Conservation (phyloP, 2,113 vertebrate species). For the Erythrocercus mccallii region DNA sequence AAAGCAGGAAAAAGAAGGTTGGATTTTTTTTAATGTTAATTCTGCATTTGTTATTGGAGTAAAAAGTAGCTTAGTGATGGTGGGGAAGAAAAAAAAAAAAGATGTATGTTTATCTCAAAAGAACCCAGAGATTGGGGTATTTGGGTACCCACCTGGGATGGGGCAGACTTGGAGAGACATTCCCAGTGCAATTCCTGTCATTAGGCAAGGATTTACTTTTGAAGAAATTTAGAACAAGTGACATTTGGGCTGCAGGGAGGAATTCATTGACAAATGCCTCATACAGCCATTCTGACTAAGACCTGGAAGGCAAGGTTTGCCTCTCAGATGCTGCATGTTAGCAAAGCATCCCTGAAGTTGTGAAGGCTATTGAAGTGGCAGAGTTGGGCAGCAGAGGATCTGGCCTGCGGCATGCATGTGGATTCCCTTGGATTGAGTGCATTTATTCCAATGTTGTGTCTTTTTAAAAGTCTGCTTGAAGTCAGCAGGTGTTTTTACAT, state of each 20-base stretch:
- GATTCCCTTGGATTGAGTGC: background rate
- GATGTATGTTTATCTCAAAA: background rate
- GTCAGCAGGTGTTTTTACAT: slow-evolving; percentile 33
- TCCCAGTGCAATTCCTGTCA: background rate
- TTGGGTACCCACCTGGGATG: background rate
- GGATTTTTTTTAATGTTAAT: background rate
- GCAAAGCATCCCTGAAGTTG: background rate
- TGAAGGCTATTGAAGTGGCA: background rate
- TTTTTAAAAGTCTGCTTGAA: slow-evolving; percentile 22
- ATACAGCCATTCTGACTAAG: background rate
- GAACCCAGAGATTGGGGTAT: background rate
- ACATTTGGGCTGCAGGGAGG: no score
- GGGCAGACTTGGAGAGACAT: background rate
- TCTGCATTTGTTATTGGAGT: background rate
- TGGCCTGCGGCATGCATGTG: background rate
- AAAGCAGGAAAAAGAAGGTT: background rate
- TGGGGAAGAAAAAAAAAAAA: background rate
- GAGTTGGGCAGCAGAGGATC: background rate
- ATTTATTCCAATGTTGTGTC: background rate
- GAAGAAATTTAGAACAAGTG: background rate
- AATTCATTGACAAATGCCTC: background rate
- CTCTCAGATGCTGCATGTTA: background rate
- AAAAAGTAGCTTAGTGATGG: background rate
- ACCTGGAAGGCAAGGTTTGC: background rate
- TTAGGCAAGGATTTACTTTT: background rate